These are phyloP conservation scores for Aspidoscelis tigris DNA, from an alignment of 2,113 vertebrate species.

Conservation along the genomic window DNA sequence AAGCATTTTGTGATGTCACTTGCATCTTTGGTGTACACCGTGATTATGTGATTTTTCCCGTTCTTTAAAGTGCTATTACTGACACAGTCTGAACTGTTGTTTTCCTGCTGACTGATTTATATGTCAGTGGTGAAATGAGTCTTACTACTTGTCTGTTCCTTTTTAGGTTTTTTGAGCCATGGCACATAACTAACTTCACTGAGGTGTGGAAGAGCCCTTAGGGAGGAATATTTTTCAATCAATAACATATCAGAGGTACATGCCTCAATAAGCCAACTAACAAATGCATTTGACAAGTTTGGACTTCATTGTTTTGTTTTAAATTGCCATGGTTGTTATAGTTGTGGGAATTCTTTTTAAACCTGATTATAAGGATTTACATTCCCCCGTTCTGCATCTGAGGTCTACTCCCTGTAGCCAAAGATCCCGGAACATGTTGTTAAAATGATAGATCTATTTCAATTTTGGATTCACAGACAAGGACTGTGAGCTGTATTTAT, in stretches of 20 bases:
- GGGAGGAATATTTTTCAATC: conserved; percentile 46
- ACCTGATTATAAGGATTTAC: not conserved
- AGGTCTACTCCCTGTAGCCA: too few relatives aligned
- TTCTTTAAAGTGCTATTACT: conserved; percentile 28
- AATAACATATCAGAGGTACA: conserved; percentile 12
- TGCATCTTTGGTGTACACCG: not conserved
- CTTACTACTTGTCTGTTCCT: conserved; percentile 27
- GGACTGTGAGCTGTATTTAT: not conserved
- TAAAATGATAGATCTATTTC: not conserved
- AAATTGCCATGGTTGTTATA: conserved; percentile 11
- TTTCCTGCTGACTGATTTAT: conserved; percentile 28
- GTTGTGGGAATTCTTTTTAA: not conserved
- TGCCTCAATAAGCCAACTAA: conserved; percentile 44
- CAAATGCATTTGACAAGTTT: conserved; percentile 24
- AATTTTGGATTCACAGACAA: not conserved
- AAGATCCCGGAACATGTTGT: too few relatives aligned
- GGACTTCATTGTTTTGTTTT: not conserved
- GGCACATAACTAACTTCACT: conserved; percentile 38
- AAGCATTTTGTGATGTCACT: not conserved
- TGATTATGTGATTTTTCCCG: not conserved
- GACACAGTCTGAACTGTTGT: not conserved
- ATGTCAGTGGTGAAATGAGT: conserved; percentile 14
- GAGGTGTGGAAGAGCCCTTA: conserved; percentile 44
- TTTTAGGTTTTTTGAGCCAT: conserved; percentile 35
- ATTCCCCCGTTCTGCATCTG: not conserved